Percentiles rank a stretch among this genome's conserved stretches.
Evolutionary conservation across 2,888 invertebrate species (phyloP).

Genomic region (Chrysina gloriosa): DNA sequence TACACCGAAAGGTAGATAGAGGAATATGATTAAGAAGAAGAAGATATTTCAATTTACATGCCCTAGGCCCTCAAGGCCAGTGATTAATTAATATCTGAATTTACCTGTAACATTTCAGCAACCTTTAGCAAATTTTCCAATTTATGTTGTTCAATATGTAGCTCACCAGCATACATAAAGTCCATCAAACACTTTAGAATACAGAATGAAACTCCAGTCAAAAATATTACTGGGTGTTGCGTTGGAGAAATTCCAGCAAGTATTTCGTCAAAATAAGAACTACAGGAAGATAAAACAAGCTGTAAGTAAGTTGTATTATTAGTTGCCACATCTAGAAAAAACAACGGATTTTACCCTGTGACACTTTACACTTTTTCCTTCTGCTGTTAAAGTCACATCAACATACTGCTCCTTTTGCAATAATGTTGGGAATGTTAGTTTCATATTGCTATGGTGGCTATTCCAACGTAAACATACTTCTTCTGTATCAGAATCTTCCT

Average conservation of each 20-base stretch:
- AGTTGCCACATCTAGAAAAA: background rate
- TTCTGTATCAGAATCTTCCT: conserved; percentile 42
- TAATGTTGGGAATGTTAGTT: conserved; percentile 66
- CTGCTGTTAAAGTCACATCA: conserved; percentile 69
- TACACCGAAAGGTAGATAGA: too few relatives aligned
- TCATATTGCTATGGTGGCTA: conserved; percentile 69
- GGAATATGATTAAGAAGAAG: too few relatives aligned
- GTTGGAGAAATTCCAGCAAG: conserved; percentile 63
- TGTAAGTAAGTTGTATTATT: conserved; percentile 51
- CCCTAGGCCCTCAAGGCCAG: too few relatives aligned
- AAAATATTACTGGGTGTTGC: conserved; percentile 67
- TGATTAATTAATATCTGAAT: background rate
- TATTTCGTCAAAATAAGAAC: conserved; percentile 67
- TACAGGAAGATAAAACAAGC: conserved; percentile 68
- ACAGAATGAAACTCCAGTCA: conserved; percentile 67
- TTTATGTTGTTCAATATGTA: conserved; percentile 66
- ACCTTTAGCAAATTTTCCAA: conserved; percentile 65
- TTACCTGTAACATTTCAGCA: conserved; percentile 61
- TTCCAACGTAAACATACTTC: conserved; percentile 69
- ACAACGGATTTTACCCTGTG: conserved; percentile 63
- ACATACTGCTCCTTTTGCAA: conserved; percentile 68
- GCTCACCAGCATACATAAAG: conserved; percentile 69
- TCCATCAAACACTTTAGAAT: conserved; percentile 66
- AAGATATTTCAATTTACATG: too few relatives aligned
- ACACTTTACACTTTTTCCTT: conserved; percentile 68